phyloP scores from a whole-genome alignment of 2,113 vertebrate genomes.

The Peromyscus leucopus region DNA sequence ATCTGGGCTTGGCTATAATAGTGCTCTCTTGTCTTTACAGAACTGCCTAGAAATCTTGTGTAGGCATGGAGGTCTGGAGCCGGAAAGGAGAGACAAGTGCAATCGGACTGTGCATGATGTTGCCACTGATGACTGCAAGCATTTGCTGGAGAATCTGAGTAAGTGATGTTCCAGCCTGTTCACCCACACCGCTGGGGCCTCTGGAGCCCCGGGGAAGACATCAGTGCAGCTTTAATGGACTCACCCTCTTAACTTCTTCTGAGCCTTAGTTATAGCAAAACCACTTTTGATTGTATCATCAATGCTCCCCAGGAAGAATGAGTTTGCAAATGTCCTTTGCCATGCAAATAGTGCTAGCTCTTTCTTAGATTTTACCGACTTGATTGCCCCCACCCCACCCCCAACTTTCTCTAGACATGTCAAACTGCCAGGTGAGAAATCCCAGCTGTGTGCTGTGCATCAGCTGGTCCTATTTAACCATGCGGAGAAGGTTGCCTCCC shows the following conservation, averaged over 20 bases:
- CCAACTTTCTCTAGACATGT: not conserved
- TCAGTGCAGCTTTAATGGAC: not conserved
- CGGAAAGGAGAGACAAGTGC: constrained; percentile 94
- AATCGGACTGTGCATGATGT: constrained; percentile 95
- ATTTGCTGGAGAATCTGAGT: constrained; percentile 97
- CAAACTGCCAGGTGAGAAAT: not conserved
- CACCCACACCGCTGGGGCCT: not conserved
- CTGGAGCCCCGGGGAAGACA: not conserved
- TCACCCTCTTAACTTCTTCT: not conserved
- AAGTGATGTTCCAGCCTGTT: constrained; percentile 82
- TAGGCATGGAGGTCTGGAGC: constrained; percentile 93
- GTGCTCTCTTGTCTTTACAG: constrained; percentile 87
- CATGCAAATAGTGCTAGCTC: not conserved
- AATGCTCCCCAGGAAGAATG: not conserved
- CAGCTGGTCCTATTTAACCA: not conserved
- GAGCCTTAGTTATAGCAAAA: not conserved
- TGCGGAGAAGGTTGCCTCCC: not conserved
- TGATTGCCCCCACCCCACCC: not conserved
- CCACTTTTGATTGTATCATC: not conserved
- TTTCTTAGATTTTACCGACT: constrained; percentile 1
- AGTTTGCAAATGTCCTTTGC: not conserved
- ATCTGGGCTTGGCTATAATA: constrained; percentile 70
- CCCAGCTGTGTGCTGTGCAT: not conserved
- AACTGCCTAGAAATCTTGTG: constrained; percentile 97
- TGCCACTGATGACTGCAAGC: constrained; percentile 98